Evolutionary conservation across 2,797 vertebrate genomes (phyloP).

Genomic region (Melanogrammus aeglefinus): DNA sequence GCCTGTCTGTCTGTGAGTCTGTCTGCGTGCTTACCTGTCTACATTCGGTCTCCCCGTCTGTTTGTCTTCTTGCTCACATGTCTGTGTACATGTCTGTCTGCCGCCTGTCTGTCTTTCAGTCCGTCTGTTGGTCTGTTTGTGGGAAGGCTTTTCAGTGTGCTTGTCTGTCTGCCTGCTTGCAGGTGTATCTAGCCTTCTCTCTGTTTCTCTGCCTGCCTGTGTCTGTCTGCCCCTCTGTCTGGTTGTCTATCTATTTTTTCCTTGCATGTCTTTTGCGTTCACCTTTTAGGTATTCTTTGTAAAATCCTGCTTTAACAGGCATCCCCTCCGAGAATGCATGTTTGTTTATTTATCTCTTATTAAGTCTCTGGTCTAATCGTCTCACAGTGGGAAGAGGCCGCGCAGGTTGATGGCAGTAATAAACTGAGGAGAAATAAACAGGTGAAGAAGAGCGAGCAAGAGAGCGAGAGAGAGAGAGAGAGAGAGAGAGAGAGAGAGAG

Average conservation of each 20-base stretch:
- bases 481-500: no score
- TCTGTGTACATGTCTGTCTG: background rate
- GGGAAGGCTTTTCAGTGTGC: background rate
- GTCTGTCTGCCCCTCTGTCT: background rate
- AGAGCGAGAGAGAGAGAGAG: no score
- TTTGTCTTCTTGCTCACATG: background rate
- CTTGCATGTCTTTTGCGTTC: background rate
- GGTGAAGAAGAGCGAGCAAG: no score
- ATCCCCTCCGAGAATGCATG: slow-evolving; percentile 14
- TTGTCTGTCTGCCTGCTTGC: background rate
- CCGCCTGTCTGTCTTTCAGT: background rate
- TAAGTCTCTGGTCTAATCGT: slow-evolving; percentile 50
- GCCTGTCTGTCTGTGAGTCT: background rate
- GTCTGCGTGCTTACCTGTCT: background rate
- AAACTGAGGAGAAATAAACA: slow-evolving; percentile 18
- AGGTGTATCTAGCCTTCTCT: background rate
- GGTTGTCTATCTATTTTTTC: background rate
- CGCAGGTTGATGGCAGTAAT: slow-evolving; percentile 47
- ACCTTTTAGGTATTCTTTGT: background rate
- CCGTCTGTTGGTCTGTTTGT: background rate
- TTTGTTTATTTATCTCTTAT: slow-evolving; percentile 47
- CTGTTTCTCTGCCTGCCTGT: background rate
- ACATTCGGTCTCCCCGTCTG: background rate
- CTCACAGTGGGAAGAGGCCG: slow-evolving; percentile 50
- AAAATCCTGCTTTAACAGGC: background rate